Percentiles rank a stretch among this genome's conserved stretches.
Conservation (phyloP, 2,888 invertebrate genomes). For the Aphelenchoides bicaudatus region DNA sequence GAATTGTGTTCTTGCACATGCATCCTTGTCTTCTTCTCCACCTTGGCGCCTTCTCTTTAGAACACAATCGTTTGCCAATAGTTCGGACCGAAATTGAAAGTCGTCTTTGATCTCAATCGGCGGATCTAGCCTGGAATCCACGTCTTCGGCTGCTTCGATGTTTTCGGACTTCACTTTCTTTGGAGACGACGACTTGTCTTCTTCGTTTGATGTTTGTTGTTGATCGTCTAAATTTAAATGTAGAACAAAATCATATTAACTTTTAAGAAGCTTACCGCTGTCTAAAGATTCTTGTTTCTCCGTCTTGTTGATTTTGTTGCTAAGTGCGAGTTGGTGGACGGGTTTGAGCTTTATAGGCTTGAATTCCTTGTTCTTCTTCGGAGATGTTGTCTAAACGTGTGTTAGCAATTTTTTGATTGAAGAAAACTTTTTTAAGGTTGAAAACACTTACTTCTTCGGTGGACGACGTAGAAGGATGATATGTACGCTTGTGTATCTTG, state of each 20-base stretch:
- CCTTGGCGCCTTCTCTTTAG: not conserved
- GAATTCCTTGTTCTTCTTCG: not conserved
- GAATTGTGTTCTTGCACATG: slow-evolving; percentile 13
- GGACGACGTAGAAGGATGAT: slow-evolving; percentile 12
- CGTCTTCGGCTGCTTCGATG: no score
- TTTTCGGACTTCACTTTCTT: not conserved
- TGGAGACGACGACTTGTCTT: not conserved
- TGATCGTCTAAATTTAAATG: not conserved
- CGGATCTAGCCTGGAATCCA: no score
- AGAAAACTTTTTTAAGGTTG: not conserved
- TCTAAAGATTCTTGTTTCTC: not conserved
- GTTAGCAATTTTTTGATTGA: not conserved
- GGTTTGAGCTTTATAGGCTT: not conserved
- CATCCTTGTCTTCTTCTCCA: not conserved
- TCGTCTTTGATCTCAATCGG: no score
- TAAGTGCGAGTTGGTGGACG: slow-evolving; percentile 9
- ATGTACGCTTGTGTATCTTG: slow-evolving; percentile 12
- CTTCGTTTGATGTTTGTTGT: slow-evolving; percentile 10
- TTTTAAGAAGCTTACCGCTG: slow-evolving; percentile 7
- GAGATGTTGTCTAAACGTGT: not conserved
- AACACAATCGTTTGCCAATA: no score
- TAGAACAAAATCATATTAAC: not conserved
- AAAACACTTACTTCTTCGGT: slow-evolving; percentile 11
- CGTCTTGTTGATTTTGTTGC: slow-evolving; percentile 6
- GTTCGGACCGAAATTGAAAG: no score